A percentile compares a stretch with the other conserved stretches of the same genome.
Conservation (phyloP, 2,797 vertebrate genomes). For the Triplophysa bombifrons region DNA sequence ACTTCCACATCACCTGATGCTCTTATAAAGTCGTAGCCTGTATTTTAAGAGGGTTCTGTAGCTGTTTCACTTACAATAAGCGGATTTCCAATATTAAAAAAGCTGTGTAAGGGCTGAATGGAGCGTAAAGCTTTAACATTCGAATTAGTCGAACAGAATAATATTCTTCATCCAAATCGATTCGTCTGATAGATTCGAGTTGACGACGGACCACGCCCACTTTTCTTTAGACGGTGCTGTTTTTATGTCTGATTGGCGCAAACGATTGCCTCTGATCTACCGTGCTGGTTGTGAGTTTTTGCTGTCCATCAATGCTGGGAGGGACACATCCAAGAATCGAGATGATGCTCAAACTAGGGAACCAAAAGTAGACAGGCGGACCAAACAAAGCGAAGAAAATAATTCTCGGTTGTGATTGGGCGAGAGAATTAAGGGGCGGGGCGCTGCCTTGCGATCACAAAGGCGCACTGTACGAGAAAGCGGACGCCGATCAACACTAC, state of each 20-base stretch:
- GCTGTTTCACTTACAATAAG: background rate
- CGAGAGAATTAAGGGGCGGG: conserved; percentile 41
- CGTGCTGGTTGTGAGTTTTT: conserved; percentile 19
- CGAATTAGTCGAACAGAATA: background rate
- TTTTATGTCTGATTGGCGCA: conserved; percentile 24
- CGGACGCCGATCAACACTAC: conserved; percentile 48
- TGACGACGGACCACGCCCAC: background rate
- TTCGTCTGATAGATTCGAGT: background rate
- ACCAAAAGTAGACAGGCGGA: background rate
- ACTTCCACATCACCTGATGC: background rate
- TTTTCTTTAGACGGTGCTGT: background rate
- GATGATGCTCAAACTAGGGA: background rate
- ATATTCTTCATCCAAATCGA: background rate
- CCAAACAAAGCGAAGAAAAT: background rate
- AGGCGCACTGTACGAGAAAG: conserved; percentile 50
- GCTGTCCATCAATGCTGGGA: conserved; percentile 31
- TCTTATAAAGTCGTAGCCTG: background rate
- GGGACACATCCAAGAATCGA: background rate
- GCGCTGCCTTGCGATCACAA: conserved; percentile 33
- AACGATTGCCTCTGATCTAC: conserved; percentile 16
- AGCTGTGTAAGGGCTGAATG: background rate
- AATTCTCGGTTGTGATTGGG: conserved; percentile 49
- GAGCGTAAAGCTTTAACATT: background rate
- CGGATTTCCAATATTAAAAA: background rate
- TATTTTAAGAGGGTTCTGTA: background rate